A percentile compares a stretch with the other conserved stretches of the same genome.
Evolutionary conservation across 2,888 invertebrate genomes (phyloP).

Genomic region (Dicycla oo): DNA sequence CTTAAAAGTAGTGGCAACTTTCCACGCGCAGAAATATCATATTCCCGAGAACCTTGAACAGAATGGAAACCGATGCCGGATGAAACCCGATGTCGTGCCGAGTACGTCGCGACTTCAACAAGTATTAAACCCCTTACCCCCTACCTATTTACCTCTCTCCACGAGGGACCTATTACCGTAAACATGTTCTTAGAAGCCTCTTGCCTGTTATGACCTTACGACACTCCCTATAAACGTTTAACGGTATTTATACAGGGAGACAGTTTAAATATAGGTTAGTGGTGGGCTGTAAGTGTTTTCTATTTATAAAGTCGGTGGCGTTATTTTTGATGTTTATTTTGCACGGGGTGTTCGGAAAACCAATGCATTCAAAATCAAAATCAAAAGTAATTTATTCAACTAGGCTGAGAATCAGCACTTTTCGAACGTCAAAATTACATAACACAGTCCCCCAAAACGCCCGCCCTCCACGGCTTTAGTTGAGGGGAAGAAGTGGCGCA

Average conservation of each 20-base stretch:
- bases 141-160: conserved; percentile 13
- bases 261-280: conserved; percentile 28
- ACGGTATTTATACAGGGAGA: conserved; percentile 36
- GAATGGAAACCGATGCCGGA: conserved; percentile 43
- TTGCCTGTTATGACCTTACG: conserved; percentile 20
- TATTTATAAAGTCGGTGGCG: conserved; percentile 7
- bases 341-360: not conserved
- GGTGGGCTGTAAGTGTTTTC: conserved; percentile 10
- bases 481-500: too few relatives aligned
- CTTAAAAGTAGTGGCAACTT: conserved; percentile 25
- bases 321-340: conserved; percentile 22
- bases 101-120: conserved; percentile 29
- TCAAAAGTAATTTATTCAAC: too few relatives aligned
- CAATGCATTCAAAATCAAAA: too few relatives aligned
- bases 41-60: conserved; percentile 36
- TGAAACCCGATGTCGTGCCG: conserved; percentile 31
- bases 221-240: conserved; percentile 39
- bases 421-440: too few relatives aligned
- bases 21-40: conserved; percentile 40
- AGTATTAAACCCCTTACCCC: conserved; percentile 36
- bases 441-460: too few relatives aligned
- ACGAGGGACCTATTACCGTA: conserved; percentile 33
- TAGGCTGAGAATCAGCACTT: too few relatives aligned
- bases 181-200: conserved; percentile 42
- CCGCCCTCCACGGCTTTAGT: too few relatives aligned